Evolutionary conservation across 2,797 vertebrate genomes (phyloP).

Genomic region (Anguilla anguilla): DNA sequence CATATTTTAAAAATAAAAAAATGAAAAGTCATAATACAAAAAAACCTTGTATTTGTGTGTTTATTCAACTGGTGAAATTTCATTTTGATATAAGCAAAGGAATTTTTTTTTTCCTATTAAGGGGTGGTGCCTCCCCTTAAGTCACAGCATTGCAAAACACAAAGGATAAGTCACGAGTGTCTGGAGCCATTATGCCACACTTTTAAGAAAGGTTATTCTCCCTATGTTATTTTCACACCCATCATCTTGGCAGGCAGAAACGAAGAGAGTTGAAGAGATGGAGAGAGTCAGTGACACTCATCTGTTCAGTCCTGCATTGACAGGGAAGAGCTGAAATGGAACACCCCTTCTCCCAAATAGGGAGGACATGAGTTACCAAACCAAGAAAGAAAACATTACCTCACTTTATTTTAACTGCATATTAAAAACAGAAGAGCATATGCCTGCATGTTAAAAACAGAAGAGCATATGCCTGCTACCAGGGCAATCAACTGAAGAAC

Average conservation of each 20-base stretch:
- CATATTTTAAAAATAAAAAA: no score
- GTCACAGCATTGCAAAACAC: background rate
- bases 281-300: background rate
- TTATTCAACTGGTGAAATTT: no score
- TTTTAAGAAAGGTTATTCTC: background rate
- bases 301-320: slow-evolving; percentile 6
- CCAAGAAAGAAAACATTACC: background rate
- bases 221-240: background rate
- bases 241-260: background rate
- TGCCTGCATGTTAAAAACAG: no score
- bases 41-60: no score
- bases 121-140: background rate
- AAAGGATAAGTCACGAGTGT: background rate
- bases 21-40: no score
- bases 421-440: slow-evolving; percentile 29
- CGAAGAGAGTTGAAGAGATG: background rate
- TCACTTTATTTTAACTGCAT: background rate
- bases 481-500: background rate
- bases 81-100: no score
- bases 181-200: background rate
- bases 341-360: background rate
- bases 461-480: background rate
- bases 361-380: background rate
- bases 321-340: background rate
- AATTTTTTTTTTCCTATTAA: no score